Conservation (phyloP, 2,797 vertebrate species). For the Amniataba percoides region DNA sequence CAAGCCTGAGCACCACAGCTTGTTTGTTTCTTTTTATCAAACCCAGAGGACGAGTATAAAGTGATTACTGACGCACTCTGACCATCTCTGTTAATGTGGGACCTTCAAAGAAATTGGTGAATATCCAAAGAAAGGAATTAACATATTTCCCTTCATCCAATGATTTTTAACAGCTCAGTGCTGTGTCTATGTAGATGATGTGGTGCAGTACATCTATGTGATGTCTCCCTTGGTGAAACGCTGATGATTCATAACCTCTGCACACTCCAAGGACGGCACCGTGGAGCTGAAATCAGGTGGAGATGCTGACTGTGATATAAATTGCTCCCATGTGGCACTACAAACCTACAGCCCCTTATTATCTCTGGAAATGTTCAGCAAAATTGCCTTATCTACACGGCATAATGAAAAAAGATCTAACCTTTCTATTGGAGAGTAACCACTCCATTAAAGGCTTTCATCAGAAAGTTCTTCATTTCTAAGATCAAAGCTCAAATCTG, state of each 20-base stretch:
- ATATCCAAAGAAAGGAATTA: constrained; percentile 1
- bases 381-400: constrained; percentile 23
- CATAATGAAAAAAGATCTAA: constrained; percentile 28
- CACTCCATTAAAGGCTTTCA: constrained; percentile 1
- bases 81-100: constrained; percentile 14
- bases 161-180: background rate
- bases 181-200: constrained; percentile 8
- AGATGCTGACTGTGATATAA: constrained; percentile 52
- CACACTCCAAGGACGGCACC: constrained; percentile 41
- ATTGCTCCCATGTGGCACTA: constrained; percentile 43
- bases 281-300: constrained; percentile 27
- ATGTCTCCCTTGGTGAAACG: constrained; percentile 32
- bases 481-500: constrained; percentile 9
- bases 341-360: constrained; percentile 44
- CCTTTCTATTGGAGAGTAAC: constrained; percentile 4
- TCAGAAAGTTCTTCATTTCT: constrained; percentile 9
- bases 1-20: constrained; percentile 18
- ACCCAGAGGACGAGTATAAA: constrained; percentile 38
- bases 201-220: background rate
- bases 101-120: constrained; percentile 5
- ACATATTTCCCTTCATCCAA: background rate
- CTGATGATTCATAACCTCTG: constrained; percentile 52
- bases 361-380: constrained; percentile 31
- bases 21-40: constrained; percentile 48
- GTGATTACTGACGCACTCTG: constrained; percentile 22